Evolutionary conservation across 2,888 invertebrate genomes (phyloP).

Genomic region (Tiliacea aurago): DNA sequence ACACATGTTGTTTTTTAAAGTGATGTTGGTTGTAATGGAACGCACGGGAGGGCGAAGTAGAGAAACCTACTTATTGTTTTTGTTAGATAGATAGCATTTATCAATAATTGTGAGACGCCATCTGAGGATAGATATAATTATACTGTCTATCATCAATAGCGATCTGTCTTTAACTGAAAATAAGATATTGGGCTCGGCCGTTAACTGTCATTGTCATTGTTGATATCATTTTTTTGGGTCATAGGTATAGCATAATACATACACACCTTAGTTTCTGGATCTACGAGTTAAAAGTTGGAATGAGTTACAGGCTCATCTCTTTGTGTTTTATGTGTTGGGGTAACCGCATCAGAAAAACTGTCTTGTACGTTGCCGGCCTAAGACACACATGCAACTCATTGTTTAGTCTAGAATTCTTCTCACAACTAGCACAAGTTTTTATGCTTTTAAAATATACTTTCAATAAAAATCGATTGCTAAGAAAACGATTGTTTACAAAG

Average conservation of each 20-base stretch:
- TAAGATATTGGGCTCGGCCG: too few relatives aligned
- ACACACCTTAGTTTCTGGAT: background rate
- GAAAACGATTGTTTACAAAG: constrained; percentile 49
- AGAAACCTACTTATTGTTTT: too few relatives aligned
- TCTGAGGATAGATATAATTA: too few relatives aligned
- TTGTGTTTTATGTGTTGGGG: background rate
- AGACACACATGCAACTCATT: constrained; percentile 37
- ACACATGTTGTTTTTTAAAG: too few relatives aligned
- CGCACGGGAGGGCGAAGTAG: too few relatives aligned
- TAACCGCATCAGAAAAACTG: background rate
- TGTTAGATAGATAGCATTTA: too few relatives aligned
- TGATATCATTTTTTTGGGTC: too few relatives aligned
- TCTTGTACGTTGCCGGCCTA: constrained; percentile 11
- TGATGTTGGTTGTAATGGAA: too few relatives aligned
- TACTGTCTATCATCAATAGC: too few relatives aligned
- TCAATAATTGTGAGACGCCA: too few relatives aligned
- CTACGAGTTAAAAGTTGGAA: background rate
- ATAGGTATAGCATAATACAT: background rate
- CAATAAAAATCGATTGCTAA: constrained; percentile 45
- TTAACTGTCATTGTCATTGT: too few relatives aligned
- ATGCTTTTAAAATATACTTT: constrained; percentile 45
- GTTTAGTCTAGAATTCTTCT: constrained; percentile 59
- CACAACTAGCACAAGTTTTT: constrained; percentile 38
- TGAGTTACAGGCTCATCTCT: background rate
- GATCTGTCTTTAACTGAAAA: too few relatives aligned